phyloP scores from a whole-genome alignment of 2,797 vertebrate genomes.

The Dermochelys coriacea region DNA sequence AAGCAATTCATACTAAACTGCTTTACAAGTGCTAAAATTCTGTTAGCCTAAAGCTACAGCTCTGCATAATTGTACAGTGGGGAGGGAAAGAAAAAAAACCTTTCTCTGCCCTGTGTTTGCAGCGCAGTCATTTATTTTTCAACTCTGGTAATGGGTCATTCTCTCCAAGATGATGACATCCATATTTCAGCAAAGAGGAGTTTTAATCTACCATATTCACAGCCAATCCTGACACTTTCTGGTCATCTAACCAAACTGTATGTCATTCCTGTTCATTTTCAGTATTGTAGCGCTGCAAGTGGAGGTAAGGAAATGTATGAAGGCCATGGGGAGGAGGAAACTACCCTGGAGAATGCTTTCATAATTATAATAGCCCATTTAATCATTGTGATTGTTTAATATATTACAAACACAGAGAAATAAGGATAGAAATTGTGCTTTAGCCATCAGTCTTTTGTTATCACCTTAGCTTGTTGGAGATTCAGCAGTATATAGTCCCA shows the following conservation, averaged over 20 bases:
- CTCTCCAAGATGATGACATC: conserved; percentile 29
- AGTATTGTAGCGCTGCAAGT: neutral
- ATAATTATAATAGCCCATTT: conserved; percentile 81
- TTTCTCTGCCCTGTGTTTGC: conserved; percentile 44
- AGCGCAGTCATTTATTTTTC: conserved; percentile 27
- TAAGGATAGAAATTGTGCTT: conserved; percentile 78
- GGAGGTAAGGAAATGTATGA: conserved; percentile 73
- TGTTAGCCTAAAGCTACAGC: conserved; percentile 72
- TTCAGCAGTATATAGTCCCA: conserved; percentile 50
- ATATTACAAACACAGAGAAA: conserved; percentile 68
- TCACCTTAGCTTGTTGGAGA: conserved; percentile 66
- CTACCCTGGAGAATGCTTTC: conserved; percentile 74
- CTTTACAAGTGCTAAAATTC: conserved; percentile 75
- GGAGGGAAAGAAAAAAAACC: accelerated
- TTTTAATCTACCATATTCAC: conserved; percentile 61
- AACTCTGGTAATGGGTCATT: conserved; percentile 46
- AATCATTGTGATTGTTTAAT: conserved; percentile 84
- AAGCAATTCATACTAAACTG: conserved; percentile 75
- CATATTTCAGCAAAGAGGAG: conserved; percentile 28
- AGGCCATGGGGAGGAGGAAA: conserved; percentile 27
- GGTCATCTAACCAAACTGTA: conserved; percentile 22
- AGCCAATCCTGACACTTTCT: conserved; percentile 41
- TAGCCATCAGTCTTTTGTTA: conserved; percentile 78
- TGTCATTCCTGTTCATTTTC: conserved; percentile 64
- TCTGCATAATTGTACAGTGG: conserved; percentile 32